Percentiles rank a stretch among this genome's conserved stretches.
phyloP scores from a whole-genome alignment of 2,797 vertebrate genomes.

The Falco peregrinus region DNA sequence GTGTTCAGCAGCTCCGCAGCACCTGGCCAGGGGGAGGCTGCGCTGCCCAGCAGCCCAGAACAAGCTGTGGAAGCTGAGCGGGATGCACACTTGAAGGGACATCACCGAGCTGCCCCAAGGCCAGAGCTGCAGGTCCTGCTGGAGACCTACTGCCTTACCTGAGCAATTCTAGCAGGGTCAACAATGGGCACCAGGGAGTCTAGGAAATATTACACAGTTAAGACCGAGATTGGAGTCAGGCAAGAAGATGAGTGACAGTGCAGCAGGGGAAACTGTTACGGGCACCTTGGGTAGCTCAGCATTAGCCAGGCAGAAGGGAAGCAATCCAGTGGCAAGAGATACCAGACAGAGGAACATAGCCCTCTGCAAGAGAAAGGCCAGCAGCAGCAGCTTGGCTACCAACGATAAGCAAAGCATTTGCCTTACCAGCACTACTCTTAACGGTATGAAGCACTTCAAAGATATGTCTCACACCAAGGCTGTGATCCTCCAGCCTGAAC shows the following conservation, averaged over 20 bases:
- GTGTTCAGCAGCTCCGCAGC: neutral
- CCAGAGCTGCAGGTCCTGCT: neutral
- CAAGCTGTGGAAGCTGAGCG: neutral
- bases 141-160: neutral
- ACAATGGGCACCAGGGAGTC: neutral
- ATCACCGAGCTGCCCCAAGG: fast-evolving
- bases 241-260: neutral
- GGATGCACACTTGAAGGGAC: neutral
- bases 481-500: neutral
- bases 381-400: neutral
- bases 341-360: fast-evolving
- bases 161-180: neutral
- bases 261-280: neutral
- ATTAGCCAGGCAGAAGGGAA: neutral
- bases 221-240: neutral
- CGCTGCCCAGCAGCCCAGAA: neutral
- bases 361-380: neutral
- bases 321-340: fast-evolving
- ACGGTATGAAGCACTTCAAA: neutral
- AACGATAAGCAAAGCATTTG: neutral
- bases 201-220: neutral
- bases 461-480: neutral
- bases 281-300: neutral
- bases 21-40: neutral
- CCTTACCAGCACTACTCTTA: neutral